phyloP scores from a whole-genome alignment of 2,797 vertebrate species.

The Sebastes taczanowskii region DNA sequence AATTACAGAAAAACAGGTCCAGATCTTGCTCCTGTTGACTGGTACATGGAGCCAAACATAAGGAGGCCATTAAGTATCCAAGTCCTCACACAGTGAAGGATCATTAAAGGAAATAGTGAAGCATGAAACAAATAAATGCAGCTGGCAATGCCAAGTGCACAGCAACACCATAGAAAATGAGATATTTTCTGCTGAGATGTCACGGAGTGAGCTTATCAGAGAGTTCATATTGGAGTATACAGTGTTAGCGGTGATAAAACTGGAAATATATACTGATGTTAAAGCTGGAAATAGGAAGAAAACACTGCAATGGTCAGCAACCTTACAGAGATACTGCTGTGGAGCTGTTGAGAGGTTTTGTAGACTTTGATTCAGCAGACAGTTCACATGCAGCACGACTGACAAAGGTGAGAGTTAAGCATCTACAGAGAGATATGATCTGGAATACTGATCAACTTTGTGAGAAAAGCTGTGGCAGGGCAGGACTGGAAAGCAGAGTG shows the following conservation, averaged over 20 bases:
- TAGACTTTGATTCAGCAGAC: constrained; percentile 30
- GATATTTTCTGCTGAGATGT: constrained; percentile 43
- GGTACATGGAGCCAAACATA: constrained; percentile 43
- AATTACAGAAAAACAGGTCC: constrained; percentile 15
- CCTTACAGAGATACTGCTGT: constrained; percentile 19
- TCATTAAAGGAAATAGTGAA: constrained; percentile 64
- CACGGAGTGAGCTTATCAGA: constrained; percentile 21
- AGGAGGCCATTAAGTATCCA: constrained; percentile 56
- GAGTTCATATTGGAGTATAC: constrained; percentile 21
- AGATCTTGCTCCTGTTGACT: constrained; percentile 48
- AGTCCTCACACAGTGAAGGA: constrained; percentile 50
- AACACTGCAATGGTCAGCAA: constrained; percentile 12
- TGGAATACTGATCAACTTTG: constrained; percentile 42
- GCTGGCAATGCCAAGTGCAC: constrained; percentile 35
- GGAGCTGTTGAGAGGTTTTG: constrained; percentile 35
- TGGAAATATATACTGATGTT: background rate
- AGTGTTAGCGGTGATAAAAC: background rate
- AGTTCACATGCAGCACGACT: constrained; percentile 2
- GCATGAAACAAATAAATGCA: constrained; percentile 61
- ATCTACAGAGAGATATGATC: constrained; percentile 48
- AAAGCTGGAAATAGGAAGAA: constrained; percentile 5
- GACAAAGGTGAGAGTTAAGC: constrained; percentile 59
- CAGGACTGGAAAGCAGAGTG: background rate
- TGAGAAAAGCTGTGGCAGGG: constrained; percentile 24
- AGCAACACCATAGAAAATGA: constrained; percentile 12